Percentiles rank a stretch among this genome's conserved stretches.
Conservation (phyloP, 2,888 invertebrate genomes). For the Hydraecia micacea region DNA sequence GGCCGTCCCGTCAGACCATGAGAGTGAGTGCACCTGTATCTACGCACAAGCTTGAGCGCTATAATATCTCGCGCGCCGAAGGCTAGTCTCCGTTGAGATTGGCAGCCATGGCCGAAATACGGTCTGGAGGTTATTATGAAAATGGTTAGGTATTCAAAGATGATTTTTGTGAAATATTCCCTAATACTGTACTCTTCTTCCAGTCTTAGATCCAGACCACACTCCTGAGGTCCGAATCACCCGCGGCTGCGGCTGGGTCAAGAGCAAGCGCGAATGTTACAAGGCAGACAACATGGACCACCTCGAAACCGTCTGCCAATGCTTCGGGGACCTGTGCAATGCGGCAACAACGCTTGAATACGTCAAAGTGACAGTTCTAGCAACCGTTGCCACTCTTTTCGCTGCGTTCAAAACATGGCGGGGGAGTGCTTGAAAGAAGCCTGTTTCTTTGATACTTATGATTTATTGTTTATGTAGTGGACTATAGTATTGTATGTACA, state of each 20-base stretch:
- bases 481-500: not conserved
- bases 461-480: slow-evolving; percentile 7
- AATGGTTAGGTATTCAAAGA: not conserved
- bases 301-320: slow-evolving; percentile 90
- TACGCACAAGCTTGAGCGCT: too few species aligned
- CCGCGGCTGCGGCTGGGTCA: slow-evolving; percentile 91
- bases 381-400: slow-evolving; percentile 65
- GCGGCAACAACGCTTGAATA: slow-evolving; percentile 70
- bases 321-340: slow-evolving; percentile 91
- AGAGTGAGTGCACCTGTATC: too few species aligned
- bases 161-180: not conserved
- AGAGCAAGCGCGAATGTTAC: slow-evolving; percentile 86
- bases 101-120: too few species aligned
- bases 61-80: too few species aligned
- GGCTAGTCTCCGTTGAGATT: too few species aligned
- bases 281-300: slow-evolving; percentile 91
- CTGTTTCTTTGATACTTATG: not conserved
- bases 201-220: slow-evolving; percentile 80
- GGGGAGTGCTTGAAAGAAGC: slow-evolving; percentile 51
- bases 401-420: slow-evolving; percentile 69
- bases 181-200: slow-evolving; percentile 56
- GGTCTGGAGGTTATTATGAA: not conserved
- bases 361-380: slow-evolving; percentile 71
- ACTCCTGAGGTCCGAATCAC: slow-evolving; percentile 85
- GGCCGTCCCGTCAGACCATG: too few species aligned